Conservation (phyloP, 2,113 vertebrate genomes). For the Sardina pilchardus region DNA sequence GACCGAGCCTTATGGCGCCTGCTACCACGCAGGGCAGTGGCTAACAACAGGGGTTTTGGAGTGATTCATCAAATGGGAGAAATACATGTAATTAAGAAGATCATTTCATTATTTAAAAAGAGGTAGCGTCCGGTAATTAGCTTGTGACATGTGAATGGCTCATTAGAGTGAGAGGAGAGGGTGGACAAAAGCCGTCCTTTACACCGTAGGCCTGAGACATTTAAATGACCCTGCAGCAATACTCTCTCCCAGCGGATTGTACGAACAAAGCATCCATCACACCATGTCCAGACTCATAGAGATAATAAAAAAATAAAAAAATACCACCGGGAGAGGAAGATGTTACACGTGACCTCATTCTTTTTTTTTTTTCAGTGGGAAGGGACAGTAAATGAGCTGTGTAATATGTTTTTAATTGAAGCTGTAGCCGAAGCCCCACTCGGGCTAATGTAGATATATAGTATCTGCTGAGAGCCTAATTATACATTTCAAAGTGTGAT, state of each 20-base stretch:
- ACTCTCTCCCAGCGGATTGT: not conserved
- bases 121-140: constrained; percentile 35
- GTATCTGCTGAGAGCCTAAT: constrained; percentile 12
- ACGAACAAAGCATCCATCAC: constrained; percentile 23
- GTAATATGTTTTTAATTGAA: constrained; percentile 41
- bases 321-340: not conserved
- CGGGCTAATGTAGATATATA: not conserved
- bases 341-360: constrained; percentile 23
- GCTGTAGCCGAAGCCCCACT: not conserved
- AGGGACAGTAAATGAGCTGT: constrained; percentile 40
- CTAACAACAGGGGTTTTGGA: not conserved
- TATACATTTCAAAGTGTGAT: constrained; percentile 9
- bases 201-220: constrained; percentile 31
- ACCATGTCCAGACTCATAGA: not conserved
- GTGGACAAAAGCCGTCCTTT: constrained; percentile 38
- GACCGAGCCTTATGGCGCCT: not conserved
- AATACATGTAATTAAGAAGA: constrained; percentile 46
- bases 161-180: constrained; percentile 31
- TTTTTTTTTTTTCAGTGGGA: constrained; percentile 14
- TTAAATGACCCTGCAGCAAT: constrained; percentile 29
- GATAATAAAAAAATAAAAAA: too few relatives aligned
- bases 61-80: constrained; percentile 30
- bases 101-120: not conserved
- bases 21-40: not conserved
- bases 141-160: constrained; percentile 40